Evolutionary conservation across 1,140 invertebrate genomes (phyloP).

Genomic region (Zeugodacus cucurbitae): DNA sequence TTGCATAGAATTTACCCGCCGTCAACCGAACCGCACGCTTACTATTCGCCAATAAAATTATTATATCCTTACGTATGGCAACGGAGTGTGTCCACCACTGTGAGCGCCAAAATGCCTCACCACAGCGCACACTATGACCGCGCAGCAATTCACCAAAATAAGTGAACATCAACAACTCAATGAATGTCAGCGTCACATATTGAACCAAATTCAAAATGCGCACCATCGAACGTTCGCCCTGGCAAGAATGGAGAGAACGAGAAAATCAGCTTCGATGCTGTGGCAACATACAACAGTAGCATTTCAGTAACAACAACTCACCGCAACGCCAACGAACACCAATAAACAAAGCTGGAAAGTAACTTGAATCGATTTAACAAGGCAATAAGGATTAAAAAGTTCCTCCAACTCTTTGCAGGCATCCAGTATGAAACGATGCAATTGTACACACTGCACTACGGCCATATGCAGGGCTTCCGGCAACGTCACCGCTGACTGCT

Average conservation of each 20-base stretch:
- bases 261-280: no score
- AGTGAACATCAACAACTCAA: slow-evolving; percentile 60
- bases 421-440: slow-evolving; percentile 57
- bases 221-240: slow-evolving; percentile 53
- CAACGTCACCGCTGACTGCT: background rate
- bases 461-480: slow-evolving; percentile 45
- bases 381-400: slow-evolving; percentile 59
- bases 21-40: slow-evolving; percentile 54
- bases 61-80: slow-evolving; percentile 52
- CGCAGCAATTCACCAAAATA: slow-evolving; percentile 58
- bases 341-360: slow-evolving; percentile 59
- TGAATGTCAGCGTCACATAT: slow-evolving; percentile 52
- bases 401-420: slow-evolving; percentile 52
- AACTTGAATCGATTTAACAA: slow-evolving; percentile 61
- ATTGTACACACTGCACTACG: slow-evolving; percentile 53
- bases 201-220: slow-evolving; percentile 58
- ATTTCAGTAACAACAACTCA: slow-evolving; percentile 17
- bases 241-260: no score
- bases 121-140: slow-evolving; percentile 56
- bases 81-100: slow-evolving; percentile 53
- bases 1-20: slow-evolving; percentile 61
- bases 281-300: no score
- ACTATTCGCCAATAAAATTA: slow-evolving; percentile 57
- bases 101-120: slow-evolving; percentile 58
- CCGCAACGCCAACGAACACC: slow-evolving; percentile 57